phyloP scores from a whole-genome alignment of 1,140 invertebrate genomes.

The Lepidurus packardi region DNA sequence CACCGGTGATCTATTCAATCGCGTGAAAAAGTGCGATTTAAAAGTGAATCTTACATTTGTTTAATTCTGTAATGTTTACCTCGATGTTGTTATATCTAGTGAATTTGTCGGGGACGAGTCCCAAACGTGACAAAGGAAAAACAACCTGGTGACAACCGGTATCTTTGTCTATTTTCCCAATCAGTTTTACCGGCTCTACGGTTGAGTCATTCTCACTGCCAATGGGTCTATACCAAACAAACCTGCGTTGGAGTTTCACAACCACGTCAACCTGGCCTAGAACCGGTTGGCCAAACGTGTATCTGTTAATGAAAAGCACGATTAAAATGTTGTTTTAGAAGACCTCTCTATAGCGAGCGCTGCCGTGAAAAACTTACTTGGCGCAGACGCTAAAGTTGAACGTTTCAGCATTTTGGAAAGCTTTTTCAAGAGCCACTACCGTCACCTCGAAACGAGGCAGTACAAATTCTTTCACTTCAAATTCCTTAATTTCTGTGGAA shows the following conservation, averaged over 20 bases:
- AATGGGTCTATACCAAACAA: not conserved
- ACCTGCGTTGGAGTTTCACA: slow-evolving; percentile 20
- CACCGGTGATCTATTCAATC: not conserved
- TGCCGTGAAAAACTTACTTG: not conserved
- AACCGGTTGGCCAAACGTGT: slow-evolving; percentile 40
- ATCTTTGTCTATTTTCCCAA: not conserved
- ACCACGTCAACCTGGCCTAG: slow-evolving; percentile 31
- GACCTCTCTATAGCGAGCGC: not conserved
- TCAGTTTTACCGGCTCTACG: not conserved
- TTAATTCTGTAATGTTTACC: not conserved
- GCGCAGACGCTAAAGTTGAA: not conserved
- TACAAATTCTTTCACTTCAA: slow-evolving; percentile 57
- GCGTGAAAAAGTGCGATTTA: not conserved
- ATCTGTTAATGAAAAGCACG: slow-evolving; percentile 29
- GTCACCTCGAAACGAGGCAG: slow-evolving; percentile 61
- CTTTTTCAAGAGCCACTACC: slow-evolving; percentile 54
- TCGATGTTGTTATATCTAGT: not conserved
- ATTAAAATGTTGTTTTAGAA: not conserved
- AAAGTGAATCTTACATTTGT: not conserved
- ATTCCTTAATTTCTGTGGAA: slow-evolving; percentile 39
- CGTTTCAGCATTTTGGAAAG: slow-evolving; percentile 46
- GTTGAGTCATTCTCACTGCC: not conserved
- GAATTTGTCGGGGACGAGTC: not conserved
- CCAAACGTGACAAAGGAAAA: not conserved
- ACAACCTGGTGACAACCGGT: not conserved